phyloP scores from a whole-genome alignment of 2,888 invertebrate genomes.

The Phortica okadai region DNA sequence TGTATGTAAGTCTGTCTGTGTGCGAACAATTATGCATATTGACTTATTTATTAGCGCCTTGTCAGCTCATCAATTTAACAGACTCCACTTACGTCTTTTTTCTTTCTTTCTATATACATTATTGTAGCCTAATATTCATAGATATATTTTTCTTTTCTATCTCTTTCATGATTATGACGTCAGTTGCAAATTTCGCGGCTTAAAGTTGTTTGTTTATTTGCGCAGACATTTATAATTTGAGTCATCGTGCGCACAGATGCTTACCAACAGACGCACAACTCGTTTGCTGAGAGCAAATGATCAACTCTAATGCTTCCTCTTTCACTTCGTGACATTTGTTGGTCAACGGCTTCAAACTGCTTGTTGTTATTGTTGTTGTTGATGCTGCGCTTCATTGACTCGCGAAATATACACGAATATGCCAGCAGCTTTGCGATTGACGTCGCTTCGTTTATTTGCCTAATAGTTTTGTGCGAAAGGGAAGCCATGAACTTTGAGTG shows the following conservation, averaged over 20 bases:
- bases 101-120: no score
- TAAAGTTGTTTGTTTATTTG: no score
- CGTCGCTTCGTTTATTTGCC: background rate
- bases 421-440: background rate
- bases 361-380: constrained; percentile 10
- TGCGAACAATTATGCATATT: background rate
- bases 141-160: no score
- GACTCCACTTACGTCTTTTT: background rate
- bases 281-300: background rate
- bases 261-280: no score
- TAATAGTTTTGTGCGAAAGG: background rate
- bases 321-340: background rate
- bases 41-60: constrained; percentile 21
- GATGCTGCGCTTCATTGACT: background rate
- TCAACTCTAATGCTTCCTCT: background rate
- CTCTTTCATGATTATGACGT: no score
- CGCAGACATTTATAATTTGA: no score
- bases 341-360: background rate
- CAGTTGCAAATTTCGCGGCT: no score
- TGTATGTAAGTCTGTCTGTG: no score
- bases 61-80: background rate
- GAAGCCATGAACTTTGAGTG: background rate
- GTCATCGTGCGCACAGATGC: no score
- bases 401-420: background rate
- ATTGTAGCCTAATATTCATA: no score